phyloP scores from a whole-genome alignment of 64 coral and sea anemone species.

The Cladopsammia gracilis region DNA sequence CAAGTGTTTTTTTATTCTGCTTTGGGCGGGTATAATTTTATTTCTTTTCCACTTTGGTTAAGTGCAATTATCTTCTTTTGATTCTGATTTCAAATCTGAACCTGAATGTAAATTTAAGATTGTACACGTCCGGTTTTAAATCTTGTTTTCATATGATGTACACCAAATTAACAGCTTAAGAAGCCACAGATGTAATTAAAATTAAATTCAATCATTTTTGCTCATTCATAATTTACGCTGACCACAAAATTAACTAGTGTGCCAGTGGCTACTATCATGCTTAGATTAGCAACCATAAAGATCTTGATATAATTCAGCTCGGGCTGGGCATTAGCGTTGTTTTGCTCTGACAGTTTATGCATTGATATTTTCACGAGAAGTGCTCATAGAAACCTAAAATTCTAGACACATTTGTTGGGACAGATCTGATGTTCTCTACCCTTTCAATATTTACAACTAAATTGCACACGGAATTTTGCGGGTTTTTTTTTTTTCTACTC shows the following conservation, averaged over 20 bases:
- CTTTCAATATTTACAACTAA: too few relatives aligned
- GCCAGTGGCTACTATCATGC: too few relatives aligned
- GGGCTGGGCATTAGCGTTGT: too few relatives aligned
- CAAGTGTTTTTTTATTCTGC: not conserved
- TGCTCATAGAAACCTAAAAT: too few relatives aligned
- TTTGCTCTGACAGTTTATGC: too few relatives aligned
- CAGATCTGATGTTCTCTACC: too few relatives aligned
- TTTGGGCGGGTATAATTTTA: not conserved
- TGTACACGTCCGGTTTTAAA: not conserved
- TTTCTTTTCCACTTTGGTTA: not conserved
- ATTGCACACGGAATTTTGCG: too few relatives aligned
- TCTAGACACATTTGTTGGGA: too few relatives aligned
- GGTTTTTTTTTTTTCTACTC: too few relatives aligned
- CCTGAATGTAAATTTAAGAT: not conserved
- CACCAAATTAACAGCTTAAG: not conserved
- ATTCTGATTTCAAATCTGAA: constrained; percentile 6
- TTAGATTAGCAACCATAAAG: not conserved
- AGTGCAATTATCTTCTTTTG: not conserved
- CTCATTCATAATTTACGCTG: not conserved
- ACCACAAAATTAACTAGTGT: not conserved
- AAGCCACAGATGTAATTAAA: not conserved
- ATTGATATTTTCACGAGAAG: too few relatives aligned
- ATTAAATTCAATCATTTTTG: not conserved
- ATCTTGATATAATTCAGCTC: not conserved
- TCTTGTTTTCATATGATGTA: not conserved